A percentile compares a stretch with the other conserved stretches of the same genome.
phyloP scores from a whole-genome alignment of 1,140 invertebrate species.

The Drosophila cardini region DNA sequence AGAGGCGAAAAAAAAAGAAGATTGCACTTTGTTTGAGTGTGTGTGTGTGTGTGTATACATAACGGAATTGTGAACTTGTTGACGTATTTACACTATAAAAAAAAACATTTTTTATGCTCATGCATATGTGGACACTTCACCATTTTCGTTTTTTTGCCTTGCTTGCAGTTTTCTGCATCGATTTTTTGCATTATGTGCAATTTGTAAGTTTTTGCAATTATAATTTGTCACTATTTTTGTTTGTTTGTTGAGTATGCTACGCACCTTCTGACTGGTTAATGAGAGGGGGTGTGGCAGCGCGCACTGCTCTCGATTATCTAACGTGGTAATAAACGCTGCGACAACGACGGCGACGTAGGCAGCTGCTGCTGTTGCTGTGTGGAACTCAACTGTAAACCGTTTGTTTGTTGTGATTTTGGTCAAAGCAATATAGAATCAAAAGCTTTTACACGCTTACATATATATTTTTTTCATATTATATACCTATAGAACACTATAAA shows the following conservation, averaged over 20 bases:
- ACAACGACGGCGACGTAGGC: slow-evolving; percentile 10
- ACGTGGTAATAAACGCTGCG: slow-evolving; percentile 24
- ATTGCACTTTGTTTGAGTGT: not conserved
- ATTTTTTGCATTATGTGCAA: slow-evolving; percentile 55
- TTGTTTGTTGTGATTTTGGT: slow-evolving; percentile 57
- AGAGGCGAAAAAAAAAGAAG: slow-evolving; percentile 29
- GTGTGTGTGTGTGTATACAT: not conserved
- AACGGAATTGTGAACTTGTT: no score
- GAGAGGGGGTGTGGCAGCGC: not conserved
- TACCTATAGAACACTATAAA: slow-evolving; percentile 22
- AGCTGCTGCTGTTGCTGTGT: slow-evolving; percentile 24
- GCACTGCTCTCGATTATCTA: slow-evolving; percentile 40
- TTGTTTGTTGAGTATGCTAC: slow-evolving; percentile 6
- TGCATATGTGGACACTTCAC: no score
- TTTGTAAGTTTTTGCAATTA: not conserved
- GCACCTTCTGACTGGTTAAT: slow-evolving; percentile 30
- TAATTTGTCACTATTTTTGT: no score
- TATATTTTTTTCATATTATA: not conserved
- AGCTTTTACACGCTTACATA: slow-evolving; percentile 13
- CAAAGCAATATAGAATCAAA: slow-evolving; percentile 19
- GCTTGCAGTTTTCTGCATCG: slow-evolving; percentile 34
- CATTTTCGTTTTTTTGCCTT: no score
- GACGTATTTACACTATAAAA: no score
- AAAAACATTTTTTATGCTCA: no score
- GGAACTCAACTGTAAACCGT: slow-evolving; percentile 34